phyloP scores from a whole-genome alignment of 2,113 vertebrate species.

The Merops nubicus region DNA sequence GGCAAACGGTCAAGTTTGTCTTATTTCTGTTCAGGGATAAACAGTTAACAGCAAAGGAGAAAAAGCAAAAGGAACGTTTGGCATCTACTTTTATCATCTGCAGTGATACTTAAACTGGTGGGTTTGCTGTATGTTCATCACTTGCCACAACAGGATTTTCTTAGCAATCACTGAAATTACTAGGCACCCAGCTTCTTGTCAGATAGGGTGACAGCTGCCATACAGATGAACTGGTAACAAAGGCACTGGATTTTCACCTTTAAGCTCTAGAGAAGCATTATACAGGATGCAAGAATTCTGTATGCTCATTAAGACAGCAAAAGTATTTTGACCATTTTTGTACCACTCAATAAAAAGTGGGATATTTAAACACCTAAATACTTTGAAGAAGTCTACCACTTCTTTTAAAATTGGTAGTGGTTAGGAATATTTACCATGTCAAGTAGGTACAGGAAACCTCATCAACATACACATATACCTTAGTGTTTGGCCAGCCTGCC shows the following conservation, averaged over 20 bases:
- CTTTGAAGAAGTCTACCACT: neutral
- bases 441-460: neutral
- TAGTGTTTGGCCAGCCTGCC: neutral
- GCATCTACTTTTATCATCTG: neutral
- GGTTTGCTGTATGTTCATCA: neutral
- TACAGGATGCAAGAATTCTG: neutral
- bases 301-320: accelerated
- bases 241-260: neutral
- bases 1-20: constrained; percentile 36
- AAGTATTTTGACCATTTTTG: neutral
- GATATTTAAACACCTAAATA: neutral
- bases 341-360: neutral
- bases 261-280: neutral
- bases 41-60: neutral
- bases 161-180: neutral
- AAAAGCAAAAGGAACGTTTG: neutral
- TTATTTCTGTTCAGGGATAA: constrained; percentile 23
- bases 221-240: neutral
- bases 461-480: neutral
- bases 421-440: neutral
- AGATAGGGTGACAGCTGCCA: neutral
- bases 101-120: neutral
- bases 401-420: neutral
- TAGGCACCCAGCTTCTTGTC: neutral
- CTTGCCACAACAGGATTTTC: neutral